Evolutionary conservation across 2,797 vertebrate genomes (phyloP).

Genomic region (Enteromius afrohamiltoni): DNA sequence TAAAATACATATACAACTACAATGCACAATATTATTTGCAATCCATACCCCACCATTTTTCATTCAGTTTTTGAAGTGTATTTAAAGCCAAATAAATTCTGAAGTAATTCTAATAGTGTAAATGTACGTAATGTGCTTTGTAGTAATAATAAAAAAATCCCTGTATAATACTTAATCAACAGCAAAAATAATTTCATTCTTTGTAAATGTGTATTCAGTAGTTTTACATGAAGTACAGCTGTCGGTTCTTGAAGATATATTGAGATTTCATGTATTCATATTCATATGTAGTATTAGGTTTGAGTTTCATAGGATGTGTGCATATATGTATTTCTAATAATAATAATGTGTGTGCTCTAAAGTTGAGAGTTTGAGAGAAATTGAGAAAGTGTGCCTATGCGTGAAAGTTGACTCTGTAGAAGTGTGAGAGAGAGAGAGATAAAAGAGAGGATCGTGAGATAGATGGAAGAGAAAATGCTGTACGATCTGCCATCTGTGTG

Average conservation of each 20-base stretch:
- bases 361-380: background rate
- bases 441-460: conserved; percentile 54
- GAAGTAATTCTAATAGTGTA: too few relatives aligned
- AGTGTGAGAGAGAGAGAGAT: background rate
- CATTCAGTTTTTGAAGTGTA: background rate
- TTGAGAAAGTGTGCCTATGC: background rate
- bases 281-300: background rate
- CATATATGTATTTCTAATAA: background rate
- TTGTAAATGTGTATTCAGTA: background rate
- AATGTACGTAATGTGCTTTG: too few relatives aligned
- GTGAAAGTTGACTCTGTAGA: background rate
- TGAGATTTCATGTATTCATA: background rate
- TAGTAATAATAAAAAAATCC: too few relatives aligned
- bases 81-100: too few relatives aligned
- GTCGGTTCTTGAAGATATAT: background rate
- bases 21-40: background rate
- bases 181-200: background rate
- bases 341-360: background rate
- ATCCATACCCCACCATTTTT: background rate
- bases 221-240: background rate
- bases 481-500: conserved; percentile 65
- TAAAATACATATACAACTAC: background rate
- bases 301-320: background rate
- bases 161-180: background rate
- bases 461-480: conserved; percentile 62